Evolutionary conservation across 2,113 vertebrate species (phyloP).

Genomic region (Chlorodrepanis virens): DNA sequence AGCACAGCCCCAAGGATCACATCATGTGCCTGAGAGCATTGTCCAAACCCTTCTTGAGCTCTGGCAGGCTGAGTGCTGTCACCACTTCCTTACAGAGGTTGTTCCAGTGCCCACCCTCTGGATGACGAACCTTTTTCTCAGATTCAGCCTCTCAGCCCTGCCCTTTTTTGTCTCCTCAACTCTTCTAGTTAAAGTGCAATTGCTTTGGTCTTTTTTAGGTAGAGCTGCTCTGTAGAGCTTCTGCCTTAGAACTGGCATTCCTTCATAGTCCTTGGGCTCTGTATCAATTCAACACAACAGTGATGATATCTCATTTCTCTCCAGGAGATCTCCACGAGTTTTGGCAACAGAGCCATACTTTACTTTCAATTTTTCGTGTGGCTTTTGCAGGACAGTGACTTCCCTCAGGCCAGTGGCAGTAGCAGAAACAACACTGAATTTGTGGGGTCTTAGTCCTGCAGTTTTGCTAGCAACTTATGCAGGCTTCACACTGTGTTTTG

Average conservation of each 20-base stretch:
- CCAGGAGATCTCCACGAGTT: not conserved
- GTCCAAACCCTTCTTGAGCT: not conserved
- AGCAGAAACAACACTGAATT: not conserved
- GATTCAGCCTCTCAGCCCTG: rapidly evolving
- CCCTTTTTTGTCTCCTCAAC: not conserved
- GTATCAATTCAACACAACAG: too few species aligned
- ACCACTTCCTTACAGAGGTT: not conserved
- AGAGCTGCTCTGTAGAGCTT: not conserved
- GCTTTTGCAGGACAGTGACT: not conserved
- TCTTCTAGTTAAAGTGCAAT: not conserved
- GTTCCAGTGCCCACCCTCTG: not conserved
- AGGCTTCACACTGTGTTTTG: not conserved
- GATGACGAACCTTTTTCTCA: not conserved
- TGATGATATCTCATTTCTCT: not conserved
- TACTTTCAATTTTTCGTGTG: not conserved
- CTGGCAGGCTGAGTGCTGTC: not conserved
- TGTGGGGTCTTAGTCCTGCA: not conserved
- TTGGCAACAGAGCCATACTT: not conserved
- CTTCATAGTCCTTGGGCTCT: not conserved
- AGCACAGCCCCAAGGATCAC: not conserved
- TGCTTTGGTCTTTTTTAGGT: not conserved
- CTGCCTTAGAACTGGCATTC: not conserved
- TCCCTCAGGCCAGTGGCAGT: not conserved
- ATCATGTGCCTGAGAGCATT: not conserved
- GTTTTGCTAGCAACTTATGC: not conserved